phyloP scores from a whole-genome alignment of 2,888 invertebrate genomes.

The Dioctria rufipes region DNA sequence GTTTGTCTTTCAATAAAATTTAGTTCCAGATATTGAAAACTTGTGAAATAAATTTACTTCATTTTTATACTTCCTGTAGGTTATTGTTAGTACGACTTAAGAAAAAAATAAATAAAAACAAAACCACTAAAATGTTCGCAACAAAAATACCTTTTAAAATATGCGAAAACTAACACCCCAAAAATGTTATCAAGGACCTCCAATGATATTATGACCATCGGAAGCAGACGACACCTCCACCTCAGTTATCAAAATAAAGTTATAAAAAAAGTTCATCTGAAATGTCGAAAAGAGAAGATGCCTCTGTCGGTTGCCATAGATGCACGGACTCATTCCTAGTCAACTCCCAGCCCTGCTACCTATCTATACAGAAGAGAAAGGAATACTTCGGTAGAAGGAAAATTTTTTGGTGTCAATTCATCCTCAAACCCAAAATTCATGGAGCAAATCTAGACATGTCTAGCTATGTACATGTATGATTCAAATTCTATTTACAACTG shows the following conservation, averaged over 20 bases:
- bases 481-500: constrained; percentile 50
- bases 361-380: not conserved
- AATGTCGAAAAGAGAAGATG: constrained; percentile 21
- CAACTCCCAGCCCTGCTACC: not conserved
- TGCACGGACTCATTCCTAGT: constrained; percentile 18
- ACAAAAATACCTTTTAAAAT: not conserved
- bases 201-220: constrained; percentile 18
- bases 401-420: constrained; percentile 39
- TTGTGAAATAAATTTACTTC: no score
- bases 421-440: constrained; percentile 23
- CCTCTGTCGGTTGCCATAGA: constrained; percentile 47
- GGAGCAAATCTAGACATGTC: constrained; percentile 31
- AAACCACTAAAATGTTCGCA: no score
- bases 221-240: constrained; percentile 22
- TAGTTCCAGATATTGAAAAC: no score
- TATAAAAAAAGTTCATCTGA: constrained; percentile 30
- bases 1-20: no score
- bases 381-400: constrained; percentile 37
- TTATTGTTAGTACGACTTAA: no score
- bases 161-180: constrained; percentile 3
- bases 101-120: no score
- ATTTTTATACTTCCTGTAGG: no score
- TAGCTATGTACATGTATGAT: constrained; percentile 20
- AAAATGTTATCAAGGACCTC: constrained; percentile 13
- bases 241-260: constrained; percentile 18